Evolutionary conservation across 2,113 vertebrate genomes (phyloP).

Genomic region (Tricholaema leucomelas): DNA sequence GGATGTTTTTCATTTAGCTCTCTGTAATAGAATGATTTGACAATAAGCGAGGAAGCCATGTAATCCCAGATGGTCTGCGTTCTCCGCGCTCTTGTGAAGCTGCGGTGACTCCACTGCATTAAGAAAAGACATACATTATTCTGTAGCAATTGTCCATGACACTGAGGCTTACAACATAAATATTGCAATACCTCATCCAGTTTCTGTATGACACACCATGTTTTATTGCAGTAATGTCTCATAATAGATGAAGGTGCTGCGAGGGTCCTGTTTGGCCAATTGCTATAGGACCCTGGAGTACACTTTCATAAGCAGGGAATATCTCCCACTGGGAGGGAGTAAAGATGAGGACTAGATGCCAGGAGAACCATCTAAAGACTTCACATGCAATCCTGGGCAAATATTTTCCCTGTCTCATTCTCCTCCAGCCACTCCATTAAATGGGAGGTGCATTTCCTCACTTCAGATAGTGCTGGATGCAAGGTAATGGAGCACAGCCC

Average conservation of each 20-base stretch:
- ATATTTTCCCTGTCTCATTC: not conserved
- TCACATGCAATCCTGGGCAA: not conserved
- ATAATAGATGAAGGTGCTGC: constrained; percentile 62
- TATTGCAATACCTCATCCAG: constrained; percentile 64
- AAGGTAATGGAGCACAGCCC: constrained; percentile 57
- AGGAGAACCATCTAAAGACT: constrained; percentile 24
- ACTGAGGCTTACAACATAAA: constrained; percentile 64
- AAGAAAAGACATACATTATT: constrained; percentile 61
- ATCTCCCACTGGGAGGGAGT: constrained; percentile 6
- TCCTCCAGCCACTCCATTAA: not conserved
- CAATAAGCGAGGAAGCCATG: constrained; percentile 30
- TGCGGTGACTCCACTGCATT: constrained; percentile 39
- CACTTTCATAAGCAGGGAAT: constrained; percentile 38
- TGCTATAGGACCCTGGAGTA: constrained; percentile 49
- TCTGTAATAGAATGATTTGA: constrained; percentile 18
- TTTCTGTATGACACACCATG: constrained; percentile 50
- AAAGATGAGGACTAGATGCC: constrained; percentile 12
- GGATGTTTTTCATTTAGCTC: constrained; percentile 38
- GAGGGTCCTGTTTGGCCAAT: constrained; percentile 60
- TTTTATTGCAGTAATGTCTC: constrained; percentile 63
- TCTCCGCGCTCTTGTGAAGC: constrained; percentile 19
- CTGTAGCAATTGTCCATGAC: constrained; percentile 63
- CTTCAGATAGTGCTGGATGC: not conserved
- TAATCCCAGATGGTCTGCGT: constrained; percentile 33
- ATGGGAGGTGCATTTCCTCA: not conserved